These are phyloP conservation scores for Balaeniceps rex DNA, from an alignment of 2,113 vertebrate genomes.

Conservation along the genomic window DNA sequence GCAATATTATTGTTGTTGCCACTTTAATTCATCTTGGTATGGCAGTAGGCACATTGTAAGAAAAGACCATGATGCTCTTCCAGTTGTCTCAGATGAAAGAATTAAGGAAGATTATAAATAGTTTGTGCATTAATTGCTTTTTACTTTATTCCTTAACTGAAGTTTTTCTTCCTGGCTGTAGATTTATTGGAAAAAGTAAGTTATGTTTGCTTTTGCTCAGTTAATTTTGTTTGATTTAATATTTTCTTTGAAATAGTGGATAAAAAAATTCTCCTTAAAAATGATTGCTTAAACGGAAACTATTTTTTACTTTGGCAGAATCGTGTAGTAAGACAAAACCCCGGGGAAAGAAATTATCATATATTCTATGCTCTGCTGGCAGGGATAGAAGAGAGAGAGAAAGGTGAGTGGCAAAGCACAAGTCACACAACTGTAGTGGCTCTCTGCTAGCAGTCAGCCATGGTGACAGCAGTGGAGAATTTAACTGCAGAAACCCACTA, in stretches of 20 bases:
- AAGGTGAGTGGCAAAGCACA: slow-evolving; percentile 71
- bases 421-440: background rate
- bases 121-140: background rate
- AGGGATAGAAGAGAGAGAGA: slow-evolving; percentile 83
- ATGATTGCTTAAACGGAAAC: background rate
- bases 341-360: slow-evolving; percentile 96
- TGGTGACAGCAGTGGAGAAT: background rate
- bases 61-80: background rate
- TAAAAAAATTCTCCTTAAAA: background rate
- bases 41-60: background rate
- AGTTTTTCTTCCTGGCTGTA: slow-evolving; percentile 61
- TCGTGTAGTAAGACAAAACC: slow-evolving; percentile 96
- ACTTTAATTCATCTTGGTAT: background rate
- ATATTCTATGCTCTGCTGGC: slow-evolving; percentile 97
- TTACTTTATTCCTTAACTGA: slow-evolving; percentile 76
- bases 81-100: background rate
- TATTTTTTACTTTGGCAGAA: slow-evolving; percentile 78
- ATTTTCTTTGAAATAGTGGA: background rate
- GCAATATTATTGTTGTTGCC: background rate
- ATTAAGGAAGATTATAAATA: background rate
- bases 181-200: slow-evolving; percentile 93
- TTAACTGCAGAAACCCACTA: background rate
- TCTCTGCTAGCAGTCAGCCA: background rate
- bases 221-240: background rate
- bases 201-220: background rate